Percentiles rank a stretch among this genome's conserved stretches.
phyloP scores from a whole-genome alignment of 2,797 vertebrate genomes.

The Florisuga fusca region DNA sequence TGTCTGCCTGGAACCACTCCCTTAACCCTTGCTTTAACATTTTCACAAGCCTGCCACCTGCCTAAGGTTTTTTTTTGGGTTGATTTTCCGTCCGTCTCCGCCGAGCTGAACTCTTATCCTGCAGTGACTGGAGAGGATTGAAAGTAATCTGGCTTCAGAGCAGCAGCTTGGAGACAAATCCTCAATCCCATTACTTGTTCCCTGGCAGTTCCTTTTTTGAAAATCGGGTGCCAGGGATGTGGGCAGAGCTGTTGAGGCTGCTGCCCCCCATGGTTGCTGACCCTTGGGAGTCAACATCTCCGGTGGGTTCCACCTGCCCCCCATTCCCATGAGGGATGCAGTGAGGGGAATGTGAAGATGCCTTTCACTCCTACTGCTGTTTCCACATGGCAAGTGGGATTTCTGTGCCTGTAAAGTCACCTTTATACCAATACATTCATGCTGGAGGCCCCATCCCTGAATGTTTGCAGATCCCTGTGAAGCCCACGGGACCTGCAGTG shows the following conservation, averaged over 20 bases:
- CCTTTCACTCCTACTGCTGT: neutral
- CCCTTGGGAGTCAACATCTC: neutral
- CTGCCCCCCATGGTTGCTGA: neutral
- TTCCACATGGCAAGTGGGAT: neutral
- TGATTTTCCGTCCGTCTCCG: rapidly evolving
- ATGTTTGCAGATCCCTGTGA: neutral
- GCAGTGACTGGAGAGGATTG: neutral
- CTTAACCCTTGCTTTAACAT: neutral
- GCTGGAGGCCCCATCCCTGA: rapidly evolving
- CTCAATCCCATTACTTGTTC: neutral
- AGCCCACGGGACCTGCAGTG: rapidly evolving
- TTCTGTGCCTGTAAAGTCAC: neutral
- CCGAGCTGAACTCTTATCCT: neutral
- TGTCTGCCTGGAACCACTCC: neutral
- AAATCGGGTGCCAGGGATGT: neutral
- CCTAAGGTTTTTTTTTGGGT: rapidly evolving
- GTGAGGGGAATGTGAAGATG: neutral
- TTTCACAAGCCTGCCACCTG: rapidly evolving
- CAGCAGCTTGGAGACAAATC: neutral
- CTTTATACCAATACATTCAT: rapidly evolving
- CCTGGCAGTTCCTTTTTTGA: neutral
- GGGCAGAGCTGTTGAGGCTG: neutral
- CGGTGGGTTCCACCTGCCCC: neutral
- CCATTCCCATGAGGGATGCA: rapidly evolving
- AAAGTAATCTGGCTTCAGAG: neutral